Base-by-base conservation (phyloP, 2,888 invertebrate genomes). In the Agrenia bidenticulata region DNA sequence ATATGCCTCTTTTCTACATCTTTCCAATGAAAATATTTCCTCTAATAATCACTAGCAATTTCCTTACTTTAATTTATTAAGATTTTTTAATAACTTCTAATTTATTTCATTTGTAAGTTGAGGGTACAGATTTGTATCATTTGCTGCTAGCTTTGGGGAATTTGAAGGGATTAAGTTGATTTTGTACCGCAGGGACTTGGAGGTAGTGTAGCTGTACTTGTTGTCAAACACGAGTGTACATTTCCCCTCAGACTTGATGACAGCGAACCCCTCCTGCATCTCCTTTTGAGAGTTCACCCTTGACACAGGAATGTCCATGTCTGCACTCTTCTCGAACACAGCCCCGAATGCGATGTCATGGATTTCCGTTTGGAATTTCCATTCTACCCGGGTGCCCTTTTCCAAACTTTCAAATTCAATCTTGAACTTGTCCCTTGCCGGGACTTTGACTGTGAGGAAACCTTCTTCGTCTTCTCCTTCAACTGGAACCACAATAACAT, bases 381-480 rank as follows among this genome's bases (percentile, higher is more conserved):
- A 51, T 23, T 24, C 23, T 2, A 51, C 17, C 2, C 51, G 21
- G 23, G 21, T 9, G 15, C 21, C 24, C 24, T 9, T 4, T 21
- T 59, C 24, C 7, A 32, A 15, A 1, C 23, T 7, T 7, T 26
- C 23, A 27, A 19, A 54, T 27, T 53, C 32, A 23, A 66, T 7
- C 41, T 58, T 55, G 13, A 49, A 23, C 54, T 54, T 62, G 49
- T 66, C 66, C n/a, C 66, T 51, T 19, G 66, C 66, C 23, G 26
- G 39, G 7, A 66, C n/a, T 42, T 66, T 66, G 7, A 39, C 26
- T 1, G 62, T 49, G 7, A 39, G 26, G 37, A 54, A 62, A 0
- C 66, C 66, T 1, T 66, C 62, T 2, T 58, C 62, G 26, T 66
- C 66, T 27, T 62, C 66, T n/a, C 58, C 59, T n/a, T 42, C 49